A percentile compares a stretch with the other conserved stretches of the same genome.
These are phyloP conservation scores for Zoanthus sansibaricus DNA, from an alignment of 92 coral and sea anemone genomes.

Conservation along the genomic window DNA sequence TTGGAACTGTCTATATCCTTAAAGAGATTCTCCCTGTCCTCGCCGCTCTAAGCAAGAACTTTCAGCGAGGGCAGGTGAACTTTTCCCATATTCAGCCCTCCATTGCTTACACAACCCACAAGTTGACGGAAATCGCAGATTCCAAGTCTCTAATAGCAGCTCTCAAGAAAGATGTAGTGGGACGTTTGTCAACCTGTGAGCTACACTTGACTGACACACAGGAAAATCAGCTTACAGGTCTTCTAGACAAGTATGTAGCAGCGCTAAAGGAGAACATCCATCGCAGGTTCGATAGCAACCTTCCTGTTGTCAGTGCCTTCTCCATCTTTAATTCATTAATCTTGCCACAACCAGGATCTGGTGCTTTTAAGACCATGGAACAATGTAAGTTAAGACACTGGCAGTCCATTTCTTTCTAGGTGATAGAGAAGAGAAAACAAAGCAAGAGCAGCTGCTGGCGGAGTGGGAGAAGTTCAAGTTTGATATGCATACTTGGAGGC, in stretches of 20 bases:
- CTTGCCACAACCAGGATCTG: constrained; percentile 48
- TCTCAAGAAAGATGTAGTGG: constrained; percentile 29
- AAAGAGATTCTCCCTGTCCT: constrained; percentile 51
- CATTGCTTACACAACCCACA: constrained; percentile 37
- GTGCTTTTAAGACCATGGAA: constrained; percentile 47
- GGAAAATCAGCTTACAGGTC: constrained; percentile 40
- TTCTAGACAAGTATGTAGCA: constrained; percentile 39
- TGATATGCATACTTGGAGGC: constrained; percentile 14
- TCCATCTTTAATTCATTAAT: constrained; percentile 49
- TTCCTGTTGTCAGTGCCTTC: constrained; percentile 50
- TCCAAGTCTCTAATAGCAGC: constrained; percentile 47
- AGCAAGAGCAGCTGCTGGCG: too few species aligned
- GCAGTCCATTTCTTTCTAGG: constrained; percentile 42
- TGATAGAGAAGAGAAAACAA: constrained; percentile 34
- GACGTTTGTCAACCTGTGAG: constrained; percentile 46
- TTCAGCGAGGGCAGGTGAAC: constrained; percentile 52
- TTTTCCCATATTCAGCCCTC: constrained; percentile 54
- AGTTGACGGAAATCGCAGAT: constrained; percentile 45
- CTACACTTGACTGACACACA: constrained; percentile 17
- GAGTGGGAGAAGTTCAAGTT: too few species aligned
- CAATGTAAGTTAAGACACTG: background rate
- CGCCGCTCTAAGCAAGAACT: constrained; percentile 9
- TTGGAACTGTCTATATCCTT: constrained; percentile 57
- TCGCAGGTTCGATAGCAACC: constrained; percentile 30
- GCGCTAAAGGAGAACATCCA: constrained; percentile 24